Evolutionary conservation across 2,113 vertebrate species (phyloP).

Genomic region (Syrrhaptes paradoxus): DNA sequence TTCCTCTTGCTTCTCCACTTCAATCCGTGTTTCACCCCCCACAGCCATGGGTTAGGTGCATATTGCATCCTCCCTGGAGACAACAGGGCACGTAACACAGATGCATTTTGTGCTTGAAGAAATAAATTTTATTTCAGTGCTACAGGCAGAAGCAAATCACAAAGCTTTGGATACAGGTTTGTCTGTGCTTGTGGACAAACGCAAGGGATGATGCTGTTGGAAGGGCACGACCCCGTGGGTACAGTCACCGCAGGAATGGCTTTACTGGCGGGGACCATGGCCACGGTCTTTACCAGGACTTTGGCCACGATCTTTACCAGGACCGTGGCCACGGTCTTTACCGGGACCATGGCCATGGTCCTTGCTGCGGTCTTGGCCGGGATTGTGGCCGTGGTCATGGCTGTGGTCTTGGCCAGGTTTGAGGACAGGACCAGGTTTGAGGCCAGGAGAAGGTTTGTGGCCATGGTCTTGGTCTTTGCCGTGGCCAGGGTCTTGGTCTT

Average conservation of each 20-base stretch:
- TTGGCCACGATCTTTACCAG: neutral
- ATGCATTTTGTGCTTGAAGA: neutral
- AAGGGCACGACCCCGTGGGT: accelerated
- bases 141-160: neutral
- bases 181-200: neutral
- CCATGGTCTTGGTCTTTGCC: neutral
- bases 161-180: neutral
- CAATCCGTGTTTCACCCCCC: accelerated
- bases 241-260: accelerated
- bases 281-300: neutral
- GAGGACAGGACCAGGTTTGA: too few relatives aligned
- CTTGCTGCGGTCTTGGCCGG: accelerated
- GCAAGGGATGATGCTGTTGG: neutral
- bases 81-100: neutral
- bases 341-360: accelerated
- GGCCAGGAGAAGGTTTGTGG: neutral
- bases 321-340: neutral
- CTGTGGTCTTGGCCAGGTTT: accelerated
- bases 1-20: neutral
- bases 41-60: accelerated
- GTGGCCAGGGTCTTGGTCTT: neutral
- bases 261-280: accelerated
- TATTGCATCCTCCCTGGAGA: accelerated
- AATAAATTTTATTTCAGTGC: neutral
- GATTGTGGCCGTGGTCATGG: accelerated